Conservation (phyloP, 2,888 invertebrate genomes). For the Drosophila infuscata region DNA sequence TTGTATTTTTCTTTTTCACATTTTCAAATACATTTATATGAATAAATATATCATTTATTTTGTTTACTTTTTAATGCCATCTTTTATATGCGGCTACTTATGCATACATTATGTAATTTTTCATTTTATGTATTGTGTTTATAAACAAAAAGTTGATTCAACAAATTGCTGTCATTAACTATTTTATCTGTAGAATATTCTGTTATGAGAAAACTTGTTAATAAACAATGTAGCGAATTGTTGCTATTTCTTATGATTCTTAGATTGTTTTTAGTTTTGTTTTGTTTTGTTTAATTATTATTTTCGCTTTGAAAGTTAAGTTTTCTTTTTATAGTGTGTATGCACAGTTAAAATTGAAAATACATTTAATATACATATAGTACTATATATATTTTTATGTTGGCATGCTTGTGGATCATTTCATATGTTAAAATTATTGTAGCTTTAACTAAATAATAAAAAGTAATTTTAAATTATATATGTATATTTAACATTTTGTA, state of each 20-base stretch:
- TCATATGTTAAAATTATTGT: constrained; percentile 63
- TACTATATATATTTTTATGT: constrained; percentile 37
- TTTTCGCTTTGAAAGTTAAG: constrained; percentile 24
- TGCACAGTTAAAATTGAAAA: constrained; percentile 57
- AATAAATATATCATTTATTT: constrained; percentile 77
- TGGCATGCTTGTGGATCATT: constrained; percentile 58
- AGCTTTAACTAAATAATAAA: constrained; percentile 73
- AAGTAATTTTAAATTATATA: constrained; percentile 76
- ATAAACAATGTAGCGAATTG: constrained; percentile 50
- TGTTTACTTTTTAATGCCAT: constrained; percentile 66
- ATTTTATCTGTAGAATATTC: constrained; percentile 48
- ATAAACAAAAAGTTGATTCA: constrained; percentile 52
- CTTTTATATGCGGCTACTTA: constrained; percentile 68
- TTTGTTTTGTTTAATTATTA: constrained; percentile 3
- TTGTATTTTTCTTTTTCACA: constrained; percentile 78
- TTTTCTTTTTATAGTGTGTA: constrained; percentile 24
- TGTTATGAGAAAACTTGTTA: constrained; percentile 32
- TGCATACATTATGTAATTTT: constrained; percentile 62
- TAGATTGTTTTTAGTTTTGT: constrained; percentile 15
- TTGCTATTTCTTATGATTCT: constrained; percentile 45
- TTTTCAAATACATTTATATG: constrained; percentile 81
- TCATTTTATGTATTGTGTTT: constrained; percentile 51
- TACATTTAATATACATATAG: constrained; percentile 15
- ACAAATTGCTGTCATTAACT: constrained; percentile 56
- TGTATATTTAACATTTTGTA: constrained; percentile 82